Evolutionary conservation across 1,140 invertebrate species (phyloP).

Genomic region (Ceratina japonica): DNA sequence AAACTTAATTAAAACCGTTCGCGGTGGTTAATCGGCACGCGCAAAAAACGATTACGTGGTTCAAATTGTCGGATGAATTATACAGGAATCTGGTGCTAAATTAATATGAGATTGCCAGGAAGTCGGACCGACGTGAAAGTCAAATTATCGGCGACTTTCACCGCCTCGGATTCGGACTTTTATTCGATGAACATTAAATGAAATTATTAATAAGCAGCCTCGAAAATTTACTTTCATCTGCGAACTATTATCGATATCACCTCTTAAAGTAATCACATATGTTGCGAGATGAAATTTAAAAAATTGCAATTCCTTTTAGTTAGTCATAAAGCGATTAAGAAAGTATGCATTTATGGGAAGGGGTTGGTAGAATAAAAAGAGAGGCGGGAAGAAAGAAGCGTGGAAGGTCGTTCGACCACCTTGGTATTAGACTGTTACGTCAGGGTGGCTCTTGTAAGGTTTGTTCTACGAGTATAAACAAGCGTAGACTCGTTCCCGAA

Average conservation of each 20-base stretch:
- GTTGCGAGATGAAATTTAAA: no score
- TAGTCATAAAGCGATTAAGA: no score
- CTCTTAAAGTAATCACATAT: no score
- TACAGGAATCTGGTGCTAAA: neutral
- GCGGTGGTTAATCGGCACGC: neutral
- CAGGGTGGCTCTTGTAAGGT: slow-evolving; percentile 31
- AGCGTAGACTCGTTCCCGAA: neutral
- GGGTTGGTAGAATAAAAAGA: neutral
- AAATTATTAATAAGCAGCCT: no score
- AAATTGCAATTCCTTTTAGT: no score
- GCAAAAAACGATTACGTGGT: no score
- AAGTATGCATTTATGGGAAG: no score
- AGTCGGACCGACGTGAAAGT: neutral
- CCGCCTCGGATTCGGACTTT: neutral
- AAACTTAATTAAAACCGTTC: slow-evolving; percentile 14
- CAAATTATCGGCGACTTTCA: slow-evolving; percentile 1
- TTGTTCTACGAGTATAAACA: slow-evolving; percentile 13
- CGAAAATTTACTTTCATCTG: neutral
- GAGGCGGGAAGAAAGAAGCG: neutral
- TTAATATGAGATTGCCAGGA: slow-evolving; percentile 6
- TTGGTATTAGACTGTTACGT: slow-evolving; percentile 16
- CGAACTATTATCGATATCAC: no score
- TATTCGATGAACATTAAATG: neutral
- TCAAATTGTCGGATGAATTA: slow-evolving; percentile 2
- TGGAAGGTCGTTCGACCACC: slow-evolving; percentile 2